These are phyloP conservation scores for Melanaphis sacchari DNA, from an alignment of 1,140 invertebrate species.

Conservation along the genomic window DNA sequence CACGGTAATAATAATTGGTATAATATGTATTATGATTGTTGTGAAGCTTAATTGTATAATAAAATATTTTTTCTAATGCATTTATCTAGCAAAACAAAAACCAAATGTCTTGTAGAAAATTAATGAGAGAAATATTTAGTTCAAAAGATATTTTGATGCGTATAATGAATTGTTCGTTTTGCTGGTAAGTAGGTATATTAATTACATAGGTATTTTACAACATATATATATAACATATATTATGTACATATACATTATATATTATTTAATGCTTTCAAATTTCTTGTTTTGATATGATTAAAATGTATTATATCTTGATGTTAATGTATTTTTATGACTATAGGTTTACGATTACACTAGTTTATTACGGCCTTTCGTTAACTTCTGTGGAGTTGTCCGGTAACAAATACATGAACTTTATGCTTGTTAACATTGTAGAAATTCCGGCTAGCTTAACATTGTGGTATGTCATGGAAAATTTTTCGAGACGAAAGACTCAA, in stretches of 20 bases:
- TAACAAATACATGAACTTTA: slow-evolving; percentile 66
- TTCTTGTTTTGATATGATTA: neutral
- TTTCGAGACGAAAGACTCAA: slow-evolving; percentile 58
- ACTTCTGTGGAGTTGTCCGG: slow-evolving; percentile 64
- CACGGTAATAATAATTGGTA: neutral
- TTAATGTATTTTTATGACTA: slow-evolving; percentile 58
- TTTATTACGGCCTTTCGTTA: slow-evolving; percentile 78
- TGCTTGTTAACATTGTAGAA: slow-evolving; percentile 66
- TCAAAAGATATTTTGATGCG: slow-evolving; percentile 36
- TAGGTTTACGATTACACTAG: slow-evolving; percentile 74
- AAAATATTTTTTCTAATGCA: neutral
- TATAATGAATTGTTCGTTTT: slow-evolving; percentile 57
- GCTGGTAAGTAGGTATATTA: slow-evolving; percentile 36
- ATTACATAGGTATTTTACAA: neutral
- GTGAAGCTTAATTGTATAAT: neutral
- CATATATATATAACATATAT: neutral
- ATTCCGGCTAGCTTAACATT: slow-evolving; percentile 63
- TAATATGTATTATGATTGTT: too few species aligned
- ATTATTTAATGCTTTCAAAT: neutral
- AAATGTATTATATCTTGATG: neutral
- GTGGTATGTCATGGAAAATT: slow-evolving; percentile 58
- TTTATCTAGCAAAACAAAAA: neutral
- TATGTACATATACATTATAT: neutral
- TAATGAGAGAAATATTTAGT: slow-evolving; percentile 44
- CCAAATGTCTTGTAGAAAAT: neutral